Base-by-base conservation (phyloP, 2,797 vertebrate genomes). In the Chloroceryle inda region DNA sequence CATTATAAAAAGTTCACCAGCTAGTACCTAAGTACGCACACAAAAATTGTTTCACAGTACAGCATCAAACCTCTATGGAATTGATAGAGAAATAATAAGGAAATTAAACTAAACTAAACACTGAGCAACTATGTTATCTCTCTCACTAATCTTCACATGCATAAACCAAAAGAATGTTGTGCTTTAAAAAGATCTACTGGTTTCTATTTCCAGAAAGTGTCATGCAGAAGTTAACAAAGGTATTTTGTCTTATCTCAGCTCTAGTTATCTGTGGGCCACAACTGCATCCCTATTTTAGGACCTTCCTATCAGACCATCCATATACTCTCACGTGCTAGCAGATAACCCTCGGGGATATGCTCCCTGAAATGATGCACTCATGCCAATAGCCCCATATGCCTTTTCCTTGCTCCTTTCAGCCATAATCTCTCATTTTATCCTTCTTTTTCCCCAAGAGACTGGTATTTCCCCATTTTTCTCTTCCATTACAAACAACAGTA, bases 291-390 rank as follows among this genome's bases (percentile, higher is more conserved):
- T 27, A 13, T 58, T 81, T 63, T 33, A 42, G 22, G 50, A 2
- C 19, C 35, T 50, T 47, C 29, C 37, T 61, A 5, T 14, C 42
- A 23, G 52, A 13, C 16, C 58, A 72, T 8, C 22, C 37, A 33
- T 12, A 53, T 33, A 31, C 20, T 61, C 24, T 49, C 4, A 22
- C 11, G 21, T 7, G 13, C 10, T 26, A 71, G 40, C 40, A 56
- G n/a, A 35, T 0, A 56, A 1, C 2, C 5, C n/a, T 27, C 33
- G 24, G 10, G 19, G 35, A 67, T 38, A 33, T 18, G 2, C 23
- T 11, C 21, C 10, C 8, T 7, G 6, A 75, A 33, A 38, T 9
- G 21, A 31, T 40, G 9, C 9, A 38, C 18, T n/a, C 6, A 11
- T 13, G 24, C 37, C 53, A 56, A 17, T 6, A 74, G 24, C 37